Evolutionary conservation across 1,140 invertebrate genomes (phyloP).

Genomic region (silkworm (Bombyx mori)): ASM3026992v2 NC_085131.1:36001-36500

Average conservation of each 20-base stretch:
- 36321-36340: conserved; percentile 77
- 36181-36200: conserved; percentile 71
- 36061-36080: neutral
- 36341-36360: conserved; percentile 88
- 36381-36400: conserved; percentile 94
- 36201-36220: conserved; percentile 87
- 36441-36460: conserved; percentile 97
- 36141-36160: conserved; percentile 40
- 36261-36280: conserved; percentile 82
- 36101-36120: no score
- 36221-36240: conserved; percentile 87
- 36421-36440: conserved; percentile 92
- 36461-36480: conserved; percentile 95
- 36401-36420: conserved; percentile 91
- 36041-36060: conserved; percentile 77
- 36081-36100: no score
- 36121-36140: neutral
- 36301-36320: conserved; percentile 75
- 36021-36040: conserved; percentile 38
- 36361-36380: conserved; percentile 92
- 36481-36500: conserved; percentile 96
- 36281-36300: conserved; percentile 90
- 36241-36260: conserved; percentile 74
- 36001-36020: conserved; percentile 74
- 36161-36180: conserved; percentile 55